Evolutionary conservation across 2,797 vertebrate genomes (phyloP).

Genomic region (Etheostoma perlongum): DNA sequence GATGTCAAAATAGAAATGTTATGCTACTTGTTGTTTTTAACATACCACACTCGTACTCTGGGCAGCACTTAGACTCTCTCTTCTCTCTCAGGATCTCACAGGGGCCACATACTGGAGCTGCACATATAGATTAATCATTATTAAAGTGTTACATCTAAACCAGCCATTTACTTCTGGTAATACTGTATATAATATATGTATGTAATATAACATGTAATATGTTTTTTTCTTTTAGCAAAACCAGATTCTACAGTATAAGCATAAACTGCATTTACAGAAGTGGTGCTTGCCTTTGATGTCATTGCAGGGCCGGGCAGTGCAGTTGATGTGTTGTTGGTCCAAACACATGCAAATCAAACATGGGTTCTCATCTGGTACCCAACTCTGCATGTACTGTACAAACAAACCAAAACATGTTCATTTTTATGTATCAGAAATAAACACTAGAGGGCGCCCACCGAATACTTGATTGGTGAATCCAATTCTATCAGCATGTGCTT

Average conservation of each 20-base stretch:
- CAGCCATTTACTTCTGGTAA: not conserved
- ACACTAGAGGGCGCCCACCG: slow-evolving; percentile 67
- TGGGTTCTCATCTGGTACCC: slow-evolving; percentile 90
- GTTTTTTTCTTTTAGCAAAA: not conserved
- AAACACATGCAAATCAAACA: slow-evolving; percentile 94
- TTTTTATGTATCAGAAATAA: not conserved
- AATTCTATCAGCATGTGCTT: not conserved
- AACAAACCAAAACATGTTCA: slow-evolving; percentile 45
- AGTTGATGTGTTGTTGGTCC: slow-evolving; percentile 89
- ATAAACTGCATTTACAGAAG: not conserved
- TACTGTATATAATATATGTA: not conserved
- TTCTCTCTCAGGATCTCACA: slow-evolving; percentile 90
- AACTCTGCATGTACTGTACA: slow-evolving; percentile 90
- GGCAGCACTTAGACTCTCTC: slow-evolving; percentile 89
- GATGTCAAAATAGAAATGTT: slow-evolving; percentile 3
- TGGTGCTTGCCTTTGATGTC: slow-evolving; percentile 83
- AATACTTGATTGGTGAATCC: slow-evolving; percentile 14
- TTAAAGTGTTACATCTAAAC: not conserved
- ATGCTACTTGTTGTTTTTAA: slow-evolving; percentile 23
- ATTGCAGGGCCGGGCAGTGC: slow-evolving; percentile 88
- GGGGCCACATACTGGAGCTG: slow-evolving; percentile 88
- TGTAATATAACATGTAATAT: no score
- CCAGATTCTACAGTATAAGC: not conserved
- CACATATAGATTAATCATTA: slow-evolving; percentile 27
- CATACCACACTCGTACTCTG: slow-evolving; percentile 93